Evolutionary conservation across 2,797 vertebrate species (phyloP).

Genomic region (Crax fasciolata): DNA sequence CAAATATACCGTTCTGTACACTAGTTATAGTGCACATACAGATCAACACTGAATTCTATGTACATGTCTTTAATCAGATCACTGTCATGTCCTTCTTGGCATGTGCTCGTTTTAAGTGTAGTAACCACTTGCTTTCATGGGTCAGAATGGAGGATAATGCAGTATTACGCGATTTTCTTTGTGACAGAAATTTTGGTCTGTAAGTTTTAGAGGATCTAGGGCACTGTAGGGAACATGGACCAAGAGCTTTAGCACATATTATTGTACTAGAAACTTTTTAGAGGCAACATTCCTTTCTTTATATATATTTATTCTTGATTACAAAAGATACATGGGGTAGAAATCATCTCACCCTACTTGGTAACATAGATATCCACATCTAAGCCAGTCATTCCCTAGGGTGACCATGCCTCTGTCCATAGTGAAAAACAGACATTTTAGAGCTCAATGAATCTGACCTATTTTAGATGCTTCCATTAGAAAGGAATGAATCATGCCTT

Average conservation of each 20-base stretch:
- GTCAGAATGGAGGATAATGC: background rate
- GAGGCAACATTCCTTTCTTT: constrained; percentile 22
- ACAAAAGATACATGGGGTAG: constrained; percentile 21
- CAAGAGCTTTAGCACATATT: background rate
- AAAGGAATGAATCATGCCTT: constrained; percentile 31
- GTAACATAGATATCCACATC: background rate
- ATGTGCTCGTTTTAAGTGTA: background rate
- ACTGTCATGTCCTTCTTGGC: background rate
- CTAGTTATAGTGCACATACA: background rate
- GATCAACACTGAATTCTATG: background rate
- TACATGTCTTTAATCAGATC: background rate
- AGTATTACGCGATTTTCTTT: background rate
- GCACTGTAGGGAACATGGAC: background rate
- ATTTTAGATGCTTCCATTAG: constrained; percentile 37
- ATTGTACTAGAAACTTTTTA: constrained; percentile 3
- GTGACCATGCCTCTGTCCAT: background rate
- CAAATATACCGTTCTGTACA: background rate
- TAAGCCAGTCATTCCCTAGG: background rate
- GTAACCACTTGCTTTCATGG: background rate
- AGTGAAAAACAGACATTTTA: constrained; percentile 6
- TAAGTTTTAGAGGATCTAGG: constrained; percentile 31
- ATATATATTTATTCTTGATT: constrained; percentile 18
- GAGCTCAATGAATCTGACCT: constrained; percentile 37
- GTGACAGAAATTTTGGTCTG: background rate
- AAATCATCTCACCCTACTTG: constrained; percentile 27